Base-by-base conservation (phyloP, 2,797 vertebrate genomes). In the Meda fulgida region DNA sequence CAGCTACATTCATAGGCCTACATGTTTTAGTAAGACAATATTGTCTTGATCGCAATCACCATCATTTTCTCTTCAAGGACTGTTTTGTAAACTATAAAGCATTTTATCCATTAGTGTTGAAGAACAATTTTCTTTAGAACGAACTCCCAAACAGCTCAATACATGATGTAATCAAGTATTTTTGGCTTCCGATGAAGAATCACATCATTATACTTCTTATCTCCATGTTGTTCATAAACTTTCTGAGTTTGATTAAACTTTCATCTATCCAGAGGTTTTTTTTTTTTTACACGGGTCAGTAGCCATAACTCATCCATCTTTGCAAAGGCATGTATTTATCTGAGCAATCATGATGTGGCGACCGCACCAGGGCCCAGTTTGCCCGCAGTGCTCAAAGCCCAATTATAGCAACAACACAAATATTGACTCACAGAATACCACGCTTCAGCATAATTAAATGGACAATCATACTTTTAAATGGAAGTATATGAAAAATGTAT, bases 381-480 rank as follows among this genome's bases (percentile, higher is more conserved):
- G 60, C 84, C 84, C 4, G 67, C 69, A 60, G 80, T n/a, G 29
- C 58, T 46, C 82, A n/a, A 43, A 65, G 81, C 78, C 79, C 63
- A 86, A 72, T 87, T 87, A 88, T 53, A 83, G 80, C 60, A 86
- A 73, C 78, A 66, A 73, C 71, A 88, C 89, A 91, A 89, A 93
- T 93, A 93, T 92, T 92, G 92, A 92, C 91, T 93, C 84, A 85
- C 81, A 87, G 88, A 92, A 91, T 76, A 88, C 89, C 89, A 90
- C 78, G 90, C 88, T 91, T 94, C 91, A 94, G 93, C 90, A 82
- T 89, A 92, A 92, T 88, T 89, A 92, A 92, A 92, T 82, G 84
- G 91, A 90, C 90, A 86, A 91, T 92, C 91, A 89, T 89, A 90
- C 90, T 91, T 93, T 90, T 90, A 91, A 93, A 93, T 88, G 77